Evolutionary conservation across 2,888 invertebrate species (phyloP), one percentile per base, ranked within the genome.

Genomic region (Luperina testacea): DNA sequence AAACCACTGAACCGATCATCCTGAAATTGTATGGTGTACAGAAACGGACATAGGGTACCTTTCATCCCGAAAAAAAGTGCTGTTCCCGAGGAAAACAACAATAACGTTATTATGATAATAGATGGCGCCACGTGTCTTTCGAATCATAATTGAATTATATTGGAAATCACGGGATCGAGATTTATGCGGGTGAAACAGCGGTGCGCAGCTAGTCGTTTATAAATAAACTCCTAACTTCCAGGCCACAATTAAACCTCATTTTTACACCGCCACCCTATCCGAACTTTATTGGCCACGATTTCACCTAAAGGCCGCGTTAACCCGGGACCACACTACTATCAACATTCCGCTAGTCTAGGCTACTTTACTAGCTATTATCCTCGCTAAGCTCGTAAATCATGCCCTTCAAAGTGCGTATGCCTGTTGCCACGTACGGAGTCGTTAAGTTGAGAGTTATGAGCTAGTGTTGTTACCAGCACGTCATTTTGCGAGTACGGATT

Each of bases 381-480:
- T 80, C 63, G 69, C 81, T 72, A 57, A 75, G 82, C 77, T 87
- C 89, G 84, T 90, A 90, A 90, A 78, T 90, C 86, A 84, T 71
- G 82, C 81, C 89, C 88, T 88, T 91, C 90, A 84, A 90, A 92
- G 91, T 92, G 91, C 92, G 90, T 90, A 90, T 85, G 89, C 91
- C 87, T 91, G 91, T 92, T 87, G 84, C 80, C 87, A 85, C 86
- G 88, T 85, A 88, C 84, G 53, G 51, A 75, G 82, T 79, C 88
- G 85, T 89, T 90, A 88, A 88, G 85, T 88, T 80, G 78, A 80
- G 81, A 88, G 84, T 87, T 88, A 90, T 89, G 86, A 72, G 72
- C 77, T 72, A 85, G 84, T 77, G 85, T 68, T 79, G 84, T 74
- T 0, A 77, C 72, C 8, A 32, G 4, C n/a, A 69, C 64, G 53